Evolutionary conservation across 2,797 vertebrate genomes (phyloP), one percentile per base, ranked within the genome.

Genomic region (Melanotaenia boesemani): DNA sequence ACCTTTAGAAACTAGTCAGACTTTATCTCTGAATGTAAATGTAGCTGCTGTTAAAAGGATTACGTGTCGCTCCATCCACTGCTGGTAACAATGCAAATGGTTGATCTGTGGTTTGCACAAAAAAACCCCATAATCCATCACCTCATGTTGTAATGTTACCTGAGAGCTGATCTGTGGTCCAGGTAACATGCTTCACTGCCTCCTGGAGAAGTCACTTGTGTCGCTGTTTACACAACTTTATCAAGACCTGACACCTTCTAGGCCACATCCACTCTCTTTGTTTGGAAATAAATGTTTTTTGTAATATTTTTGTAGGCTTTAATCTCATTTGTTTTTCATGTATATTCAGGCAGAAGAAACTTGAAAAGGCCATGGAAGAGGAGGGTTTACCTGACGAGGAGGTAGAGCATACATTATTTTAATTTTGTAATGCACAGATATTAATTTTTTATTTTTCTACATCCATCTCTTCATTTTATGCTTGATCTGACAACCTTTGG

Each of bases 281-380:
- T 54, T 12, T 56, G 20, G 7, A 11, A 63, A 26, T 20, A 59
- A 70, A 36, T 24, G 41, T 22, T 39, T 52, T 54, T 46, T 44
- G 22, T 61, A 2, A 48, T 55, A 0, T 36, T 41, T 28, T 11
- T 20, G 0, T 8, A 20, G 0, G 6, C 36, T 16, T 7, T n/a
- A 8, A 11, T 9, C 3, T 0, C 52, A 3, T 55, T 10, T 5
- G 57, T 59, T 44, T 69, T 60, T 16, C 7, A 20, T 46, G 26
- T 16, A 2, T 62, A 67, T 76, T 30, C 58, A 99, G 98, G 92
- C 98, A 99, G 92, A 99, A 98, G 92, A 99, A 99, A 85, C 93
- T 99, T 72, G 98, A 99, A 93, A 97, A 98, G 77, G 98, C 95
- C 74, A 99, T 99, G 98, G 97, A 99, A 34, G 96, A 99, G n/a